Base-by-base conservation (phyloP, 1,140 invertebrate species). In the Maniola jurtina region DNA sequence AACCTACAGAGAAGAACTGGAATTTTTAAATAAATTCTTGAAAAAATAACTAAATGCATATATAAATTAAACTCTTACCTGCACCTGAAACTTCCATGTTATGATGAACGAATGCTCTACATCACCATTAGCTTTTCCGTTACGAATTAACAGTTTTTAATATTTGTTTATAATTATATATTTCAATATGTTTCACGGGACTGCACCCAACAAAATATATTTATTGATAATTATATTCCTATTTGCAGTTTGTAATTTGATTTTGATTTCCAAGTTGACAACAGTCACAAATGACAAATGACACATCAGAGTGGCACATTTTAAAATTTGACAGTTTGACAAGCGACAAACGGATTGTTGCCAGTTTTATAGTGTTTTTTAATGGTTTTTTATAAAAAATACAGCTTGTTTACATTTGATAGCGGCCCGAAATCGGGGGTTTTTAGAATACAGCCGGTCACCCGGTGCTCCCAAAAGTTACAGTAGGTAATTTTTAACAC, bases 31-130 rank as follows among this genome's bases (percentile, higher is more conserved):
- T 38, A 38, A 38, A 45, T 11, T 11, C 5, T 11, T 45, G 5
- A 11, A 1, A 45, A 11, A 13, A 6, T 45, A 25, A 25, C 1
- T 45, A 13, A 11, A 33, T 16, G 55, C 11, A 54, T 54, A 13
- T 25, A 66, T 33, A 33, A n/a, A 48, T 35, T 33, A 65, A 52
- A 6, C 36, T 16, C n/a, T 62, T 77, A 84, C 82, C 80, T 73
- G 82, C 57, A 58, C 79, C 80, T 68, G 82, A 77, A 68, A 84
- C 66, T 63, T 84, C 82, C 82, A 84, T 84, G 72, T n/a, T 55
- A 64, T 76, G 66, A 52, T 59, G 8, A 47, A 48, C 33, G n/a
- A 47, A 36, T 10, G n/a, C 33, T 50, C 42, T 57, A 64, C 62
- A 64, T 64, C 33, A 64, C 54, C 38, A 34, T 42, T 57, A 33